Evolutionary conservation across 2,113 vertebrate genomes (phyloP).

Genomic region (Brachyhypopomus occidentalis): DNA sequence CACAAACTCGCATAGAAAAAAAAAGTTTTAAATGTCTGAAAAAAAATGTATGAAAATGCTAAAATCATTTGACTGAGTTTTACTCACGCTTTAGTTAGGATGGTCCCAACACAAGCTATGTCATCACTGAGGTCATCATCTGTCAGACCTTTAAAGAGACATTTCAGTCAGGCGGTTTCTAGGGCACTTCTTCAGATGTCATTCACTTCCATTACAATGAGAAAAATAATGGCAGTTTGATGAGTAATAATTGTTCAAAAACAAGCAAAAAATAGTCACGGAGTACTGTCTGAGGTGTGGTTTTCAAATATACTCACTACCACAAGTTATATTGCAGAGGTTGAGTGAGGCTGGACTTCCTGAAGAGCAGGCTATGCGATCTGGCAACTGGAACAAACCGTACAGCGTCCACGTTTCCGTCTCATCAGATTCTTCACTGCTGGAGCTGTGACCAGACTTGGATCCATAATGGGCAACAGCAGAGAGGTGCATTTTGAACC

Average conservation of each 20-base stretch:
- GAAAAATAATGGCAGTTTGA: neutral
- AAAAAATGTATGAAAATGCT: too few species aligned
- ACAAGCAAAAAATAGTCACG: too few species aligned
- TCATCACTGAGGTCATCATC: conserved; percentile 64
- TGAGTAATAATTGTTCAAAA: too few species aligned
- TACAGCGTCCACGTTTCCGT: conserved; percentile 24
- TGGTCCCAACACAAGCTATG: conserved; percentile 50
- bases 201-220: neutral
- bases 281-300: too few species aligned
- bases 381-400: conserved; percentile 67
- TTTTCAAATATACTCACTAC: conserved; percentile 52
- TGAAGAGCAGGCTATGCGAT: conserved; percentile 52
- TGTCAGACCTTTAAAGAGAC: conserved; percentile 50
- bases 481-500: too few species aligned
- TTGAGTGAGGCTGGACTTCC: conserved; percentile 13
- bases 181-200: too few species aligned
- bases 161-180: neutral
- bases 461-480: too few species aligned
- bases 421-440: too few species aligned
- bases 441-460: too few species aligned
- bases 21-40: too few species aligned
- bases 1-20: too few species aligned
- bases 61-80: neutral
- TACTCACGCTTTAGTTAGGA: conserved; percentile 45
- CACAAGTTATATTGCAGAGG: conserved; percentile 60